Evolutionary conservation across 2,888 invertebrate genomes (phyloP), one percentile per base, ranked within the genome.

Genomic region (Brachylomia viminalis): DNA sequence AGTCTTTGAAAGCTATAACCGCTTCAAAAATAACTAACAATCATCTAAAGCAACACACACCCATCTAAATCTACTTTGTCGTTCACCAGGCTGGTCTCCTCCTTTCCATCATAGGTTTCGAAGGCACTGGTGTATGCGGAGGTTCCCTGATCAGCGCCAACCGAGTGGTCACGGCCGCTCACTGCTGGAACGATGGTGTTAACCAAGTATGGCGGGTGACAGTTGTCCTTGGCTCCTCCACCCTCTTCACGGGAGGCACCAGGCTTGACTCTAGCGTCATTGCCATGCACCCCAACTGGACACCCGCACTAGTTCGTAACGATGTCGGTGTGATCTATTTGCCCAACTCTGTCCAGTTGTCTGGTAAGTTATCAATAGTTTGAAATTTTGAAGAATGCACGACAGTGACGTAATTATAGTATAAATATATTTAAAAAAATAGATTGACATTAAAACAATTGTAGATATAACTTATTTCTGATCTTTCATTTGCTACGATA

Each of bases 171-270:
- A 93, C 94, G 4, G 94, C 94, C 5, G 94, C 94, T 23, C 93
- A 93, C 77, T 94, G 93, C 84, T 93, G 94, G 93, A 82, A 67
- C 54, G 95, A 95, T 68, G 95, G 95, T 3, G 6, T 47, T 0
- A 75, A 91, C 80, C 93, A 92, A 68, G 93, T 88, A 0, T 92
- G 92, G 89, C 86, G 87, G 27, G 79, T 93, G 49, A 92, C 91
- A 0, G 91, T 94, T 0, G 92, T 94, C 2, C 92, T 94, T 7
- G 95, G 95, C 2, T 92, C 94, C 7, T 69, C 74, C 20, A 75
- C 76, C 0, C 84, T 95, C 4, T 95, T 94, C 86, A 79, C 75
- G 56, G 95, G 94, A 5, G 95, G 95, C 33, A 89, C 86, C n/a
- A 91, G 95, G 30, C 0, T 92, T 0, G 75, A 87, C 3, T 79